These are phyloP conservation scores for Danaus melanippus DNA, from an alignment of 1,140 invertebrate species.

Conservation along the genomic window DNA sequence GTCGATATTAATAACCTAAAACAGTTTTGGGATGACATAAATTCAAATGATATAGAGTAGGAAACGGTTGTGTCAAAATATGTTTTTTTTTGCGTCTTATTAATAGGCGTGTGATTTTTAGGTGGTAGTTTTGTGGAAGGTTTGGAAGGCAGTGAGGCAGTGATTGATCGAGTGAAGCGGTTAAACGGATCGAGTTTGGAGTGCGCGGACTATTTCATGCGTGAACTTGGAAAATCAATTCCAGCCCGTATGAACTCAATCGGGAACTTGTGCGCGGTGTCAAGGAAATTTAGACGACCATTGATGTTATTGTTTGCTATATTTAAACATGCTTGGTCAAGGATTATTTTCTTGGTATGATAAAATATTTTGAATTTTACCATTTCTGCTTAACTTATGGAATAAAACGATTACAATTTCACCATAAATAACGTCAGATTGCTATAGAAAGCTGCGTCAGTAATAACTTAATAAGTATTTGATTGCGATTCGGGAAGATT, in stretches of 20 bases:
- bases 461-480: constrained; percentile 26
- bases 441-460: constrained; percentile 3
- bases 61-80: constrained; percentile 49
- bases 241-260: constrained; percentile 35
- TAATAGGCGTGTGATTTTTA: constrained; percentile 36
- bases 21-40: constrained; percentile 52
- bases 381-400: too few relatives aligned
- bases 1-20: constrained; percentile 66
- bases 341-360: too few relatives aligned
- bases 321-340: too few relatives aligned
- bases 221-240: constrained; percentile 58
- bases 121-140: constrained; percentile 23
- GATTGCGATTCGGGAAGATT: constrained; percentile 13
- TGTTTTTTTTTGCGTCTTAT: constrained; percentile 41
- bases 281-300: too few relatives aligned
- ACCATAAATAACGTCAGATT: not conserved
- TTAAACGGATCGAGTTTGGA: constrained; percentile 48
- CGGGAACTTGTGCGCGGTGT: constrained; percentile 16
- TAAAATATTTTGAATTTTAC: too few relatives aligned
- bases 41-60: constrained; percentile 44
- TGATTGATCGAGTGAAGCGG: constrained; percentile 36
- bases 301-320: too few relatives aligned
- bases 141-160: constrained; percentile 13
- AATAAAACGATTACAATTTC: too few relatives aligned
- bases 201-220: constrained; percentile 62